phyloP scores from a whole-genome alignment of 1,140 invertebrate genomes.

The Myzus persicae region DNA sequence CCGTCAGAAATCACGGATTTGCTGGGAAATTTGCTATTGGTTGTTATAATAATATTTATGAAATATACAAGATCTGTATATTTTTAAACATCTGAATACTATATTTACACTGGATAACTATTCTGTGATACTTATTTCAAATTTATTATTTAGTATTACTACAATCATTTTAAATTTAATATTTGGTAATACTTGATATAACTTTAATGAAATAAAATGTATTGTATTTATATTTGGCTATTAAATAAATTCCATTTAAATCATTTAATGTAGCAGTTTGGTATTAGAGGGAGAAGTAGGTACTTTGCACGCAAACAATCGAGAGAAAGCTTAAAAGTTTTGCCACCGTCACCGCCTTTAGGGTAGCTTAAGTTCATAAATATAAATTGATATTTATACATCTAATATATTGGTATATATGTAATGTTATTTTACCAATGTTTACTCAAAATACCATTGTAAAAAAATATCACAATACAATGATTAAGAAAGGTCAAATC shows the following conservation, averaged over 20 bases:
- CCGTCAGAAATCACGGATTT: neutral
- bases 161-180: neutral
- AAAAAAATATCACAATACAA: neutral
- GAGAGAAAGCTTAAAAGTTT: no score
- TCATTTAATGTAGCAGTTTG: no score
- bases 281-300: no score
- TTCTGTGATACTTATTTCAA: neutral
- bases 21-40: no score
- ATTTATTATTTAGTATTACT: neutral
- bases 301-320: neutral
- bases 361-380: neutral
- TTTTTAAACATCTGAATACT: neutral
- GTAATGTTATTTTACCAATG: neutral
- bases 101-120: no score
- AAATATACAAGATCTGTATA: neutral
- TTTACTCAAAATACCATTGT: neutral
- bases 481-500: neutral
- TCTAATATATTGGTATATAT: neutral
- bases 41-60: neutral
- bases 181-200: no score
- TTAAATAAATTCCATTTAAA: no score
- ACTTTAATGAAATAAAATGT: no score
- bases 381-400: neutral
- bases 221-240: no score
- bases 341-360: neutral